Evolutionary conservation across 2,888 invertebrate species (phyloP).

Genomic region (Axea sp.): DNA sequence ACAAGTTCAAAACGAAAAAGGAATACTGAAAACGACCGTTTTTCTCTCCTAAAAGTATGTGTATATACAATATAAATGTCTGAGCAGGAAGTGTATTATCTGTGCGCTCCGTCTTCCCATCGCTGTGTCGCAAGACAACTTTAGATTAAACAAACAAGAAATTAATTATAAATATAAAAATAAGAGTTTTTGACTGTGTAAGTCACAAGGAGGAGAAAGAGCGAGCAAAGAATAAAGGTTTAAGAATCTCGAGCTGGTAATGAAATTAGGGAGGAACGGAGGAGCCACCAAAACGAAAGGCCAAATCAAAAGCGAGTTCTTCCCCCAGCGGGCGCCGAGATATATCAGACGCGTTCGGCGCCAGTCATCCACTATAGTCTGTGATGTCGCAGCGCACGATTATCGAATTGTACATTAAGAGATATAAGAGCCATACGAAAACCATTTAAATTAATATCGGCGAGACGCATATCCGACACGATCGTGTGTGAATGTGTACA

Average conservation of each 20-base stretch:
- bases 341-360: constrained; percentile 58
- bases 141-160: constrained; percentile 64
- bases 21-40: constrained; percentile 23
- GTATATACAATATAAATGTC: constrained; percentile 68
- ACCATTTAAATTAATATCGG: constrained; percentile 55
- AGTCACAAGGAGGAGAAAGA: constrained; percentile 53
- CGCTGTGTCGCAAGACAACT: constrained; percentile 79
- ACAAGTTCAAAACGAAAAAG: not conserved
- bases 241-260: constrained; percentile 58
- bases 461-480: constrained; percentile 54
- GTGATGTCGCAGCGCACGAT: constrained; percentile 69
- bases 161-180: constrained; percentile 62
- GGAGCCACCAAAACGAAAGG: constrained; percentile 24
- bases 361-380: constrained; percentile 68
- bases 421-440: constrained; percentile 65
- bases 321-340: constrained; percentile 47
- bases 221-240: constrained; percentile 7
- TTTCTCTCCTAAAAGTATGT: constrained; percentile 12
- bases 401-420: constrained; percentile 70
- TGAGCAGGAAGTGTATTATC: constrained; percentile 70
- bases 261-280: constrained; percentile 20
- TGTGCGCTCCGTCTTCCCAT: constrained; percentile 79
- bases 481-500: constrained; percentile 10
- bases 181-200: constrained; percentile 78
- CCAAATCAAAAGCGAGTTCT: constrained; percentile 55